Evolutionary conservation across 2,797 vertebrate genomes (phyloP), one percentile per base, ranked within the genome.

Genomic region (Hylomyscus alleni): DNA sequence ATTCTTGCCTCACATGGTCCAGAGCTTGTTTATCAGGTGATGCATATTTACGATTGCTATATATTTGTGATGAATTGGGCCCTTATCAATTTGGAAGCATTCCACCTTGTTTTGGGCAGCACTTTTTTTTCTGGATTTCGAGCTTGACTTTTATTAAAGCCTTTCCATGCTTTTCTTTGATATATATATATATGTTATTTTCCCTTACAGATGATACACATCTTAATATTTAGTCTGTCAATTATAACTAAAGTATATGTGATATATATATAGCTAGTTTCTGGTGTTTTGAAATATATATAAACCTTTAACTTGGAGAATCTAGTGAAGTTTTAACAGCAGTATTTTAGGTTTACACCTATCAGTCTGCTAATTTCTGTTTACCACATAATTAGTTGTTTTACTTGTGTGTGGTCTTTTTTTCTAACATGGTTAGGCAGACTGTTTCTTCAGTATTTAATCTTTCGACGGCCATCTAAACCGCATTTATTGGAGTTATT

Each of bases 171-270:
- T 58, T 40, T 44, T 7, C 17, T 78, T n/a, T 54, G 82, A 6
- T 47, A 34, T 44, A 44, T 44, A 44, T 67, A 20, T 90, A 31
- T 78, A 31, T 19, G 37, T 50, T 34, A 9, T 40, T 75, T 94
- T 90, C 40, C 80, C 4, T 75, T 94, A 73, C 2, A 88, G 78
- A 24, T 9, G 37, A 44, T 81, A 81, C 31, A 8, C 34, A 29
- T 72, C 40, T 95, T 95, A 91, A 60, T 77, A 82, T 92, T 93
- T 87, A 87, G 15, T 75, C 24, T 22, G 26, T 62, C 20, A 84
- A 17, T 54, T 76, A 56, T 56, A 56, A n/a, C 24, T 56, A 56
- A 73, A 40, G n/a, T 73, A 65, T 20, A 69, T 15, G 9, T 8
- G 89, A n/a, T 52, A 12, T 67, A 3, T 88, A 20, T 44, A 44